phyloP scores from a whole-genome alignment of 1,140 invertebrate species.

The Anoplophora glabripennis region DNA sequence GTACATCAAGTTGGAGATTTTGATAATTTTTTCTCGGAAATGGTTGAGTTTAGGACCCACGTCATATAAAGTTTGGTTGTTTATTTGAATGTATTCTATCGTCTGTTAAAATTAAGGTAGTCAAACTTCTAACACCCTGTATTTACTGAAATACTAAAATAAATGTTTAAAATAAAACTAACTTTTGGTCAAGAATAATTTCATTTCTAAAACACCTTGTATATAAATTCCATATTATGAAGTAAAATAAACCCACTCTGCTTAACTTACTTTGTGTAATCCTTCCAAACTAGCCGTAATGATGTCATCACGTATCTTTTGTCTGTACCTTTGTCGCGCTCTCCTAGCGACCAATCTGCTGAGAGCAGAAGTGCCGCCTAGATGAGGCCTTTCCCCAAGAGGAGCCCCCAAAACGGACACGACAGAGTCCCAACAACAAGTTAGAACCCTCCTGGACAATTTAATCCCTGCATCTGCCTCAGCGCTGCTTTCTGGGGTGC shows the following conservation, averaged over 20 bases:
- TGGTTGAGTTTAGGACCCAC: too few species aligned
- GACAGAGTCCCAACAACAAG: slow-evolving; percentile 88
- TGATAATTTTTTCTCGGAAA: too few species aligned
- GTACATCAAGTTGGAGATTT: too few species aligned
- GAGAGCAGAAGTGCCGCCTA: slow-evolving; percentile 49
- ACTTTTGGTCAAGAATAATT: too few species aligned
- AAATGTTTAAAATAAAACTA: too few species aligned
- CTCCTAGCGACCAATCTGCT: slow-evolving; percentile 44
- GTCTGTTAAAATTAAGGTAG: too few species aligned
- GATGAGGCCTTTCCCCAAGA: slow-evolving; percentile 60
- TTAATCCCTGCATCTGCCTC: slow-evolving; percentile 68
- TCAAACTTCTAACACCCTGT: too few species aligned
- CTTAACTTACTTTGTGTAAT: slow-evolving; percentile 72
- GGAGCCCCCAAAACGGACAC: slow-evolving; percentile 81
- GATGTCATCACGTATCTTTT: slow-evolving; percentile 64
- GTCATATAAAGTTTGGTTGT: too few species aligned
- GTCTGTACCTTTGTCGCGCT: slow-evolving; percentile 55
- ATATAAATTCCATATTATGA: too few species aligned
- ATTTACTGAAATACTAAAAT: too few species aligned
- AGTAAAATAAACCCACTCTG: neutral
- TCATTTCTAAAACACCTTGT: too few species aligned
- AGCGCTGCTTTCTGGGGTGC: slow-evolving; percentile 61
- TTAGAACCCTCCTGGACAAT: slow-evolving; percentile 69
- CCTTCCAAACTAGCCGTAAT: slow-evolving; percentile 86
- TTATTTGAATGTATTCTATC: too few species aligned